A percentile compares a stretch with the other conserved stretches of the same genome.
Conservation (phyloP, 2,888 invertebrate species). For the Teinopalpus imperialis region DNA sequence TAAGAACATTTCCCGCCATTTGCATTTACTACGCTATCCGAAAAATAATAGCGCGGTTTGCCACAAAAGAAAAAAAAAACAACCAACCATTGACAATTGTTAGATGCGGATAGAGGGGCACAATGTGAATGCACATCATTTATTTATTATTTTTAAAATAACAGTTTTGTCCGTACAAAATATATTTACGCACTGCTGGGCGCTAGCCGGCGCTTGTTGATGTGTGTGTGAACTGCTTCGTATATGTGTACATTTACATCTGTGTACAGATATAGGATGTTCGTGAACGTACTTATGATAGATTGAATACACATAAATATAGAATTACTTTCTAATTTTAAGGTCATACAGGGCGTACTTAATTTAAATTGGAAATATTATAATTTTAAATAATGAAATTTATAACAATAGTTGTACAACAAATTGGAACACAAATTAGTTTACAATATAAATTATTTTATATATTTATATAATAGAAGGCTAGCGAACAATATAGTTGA, state of each 20-base stretch:
- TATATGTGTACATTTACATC: conserved; percentile 35
- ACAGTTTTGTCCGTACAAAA: conserved; percentile 80
- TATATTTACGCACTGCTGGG: conserved; percentile 72
- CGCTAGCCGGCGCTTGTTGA: conserved; percentile 33
- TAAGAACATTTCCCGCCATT: conserved; percentile 40
- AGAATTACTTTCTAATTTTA: conserved; percentile 53
- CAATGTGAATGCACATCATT: conserved; percentile 67
- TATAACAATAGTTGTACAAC: too few relatives aligned
- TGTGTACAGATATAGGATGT: conserved; percentile 57
- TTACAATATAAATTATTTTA: too few relatives aligned
- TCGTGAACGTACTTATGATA: conserved; percentile 54
- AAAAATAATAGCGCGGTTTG: conserved; percentile 49
- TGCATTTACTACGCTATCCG: conserved; percentile 31
- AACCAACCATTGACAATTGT: conserved; percentile 60
- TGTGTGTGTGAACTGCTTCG: conserved; percentile 31
- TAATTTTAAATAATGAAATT: too few relatives aligned
- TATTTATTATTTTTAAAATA: conserved; percentile 81
- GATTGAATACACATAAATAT: conserved; percentile 52
- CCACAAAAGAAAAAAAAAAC: conserved; percentile 62
- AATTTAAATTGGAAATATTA: not conserved
- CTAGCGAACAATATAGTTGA: too few relatives aligned
- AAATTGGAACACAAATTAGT: too few relatives aligned
- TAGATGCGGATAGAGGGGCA: conserved; percentile 45
- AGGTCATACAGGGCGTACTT: conserved; percentile 39
- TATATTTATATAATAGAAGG: too few relatives aligned